Evolutionary conservation across 64 coral and sea anemone genomes (phyloP).

Genomic region (Acropora yongei): DNA sequence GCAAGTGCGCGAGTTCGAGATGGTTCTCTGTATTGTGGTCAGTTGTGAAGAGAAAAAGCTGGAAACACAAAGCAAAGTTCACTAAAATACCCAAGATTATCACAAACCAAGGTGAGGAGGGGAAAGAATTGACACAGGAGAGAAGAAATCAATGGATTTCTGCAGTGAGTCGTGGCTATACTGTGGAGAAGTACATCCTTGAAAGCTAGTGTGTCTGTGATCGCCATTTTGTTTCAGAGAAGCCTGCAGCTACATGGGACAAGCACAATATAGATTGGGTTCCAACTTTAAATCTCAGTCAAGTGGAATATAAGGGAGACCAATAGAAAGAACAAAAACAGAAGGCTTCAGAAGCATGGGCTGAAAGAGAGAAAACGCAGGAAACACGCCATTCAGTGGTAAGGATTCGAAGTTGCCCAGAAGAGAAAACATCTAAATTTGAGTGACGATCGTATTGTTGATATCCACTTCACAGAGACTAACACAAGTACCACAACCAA

Average conservation of each 20-base stretch:
- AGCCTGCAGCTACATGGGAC: slow-evolving; percentile 23
- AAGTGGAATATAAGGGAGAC: slow-evolving; percentile 5
- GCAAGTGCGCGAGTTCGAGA: neutral
- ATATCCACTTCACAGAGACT: slow-evolving; percentile 6
- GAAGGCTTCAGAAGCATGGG: neutral
- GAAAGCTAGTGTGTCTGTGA: neutral
- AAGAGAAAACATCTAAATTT: slow-evolving; percentile 20
- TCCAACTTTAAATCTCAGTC: slow-evolving; percentile 14
- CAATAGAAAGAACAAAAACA: slow-evolving; percentile 7
- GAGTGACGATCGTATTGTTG: neutral
- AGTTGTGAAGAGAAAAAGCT: slow-evolving; percentile 41
- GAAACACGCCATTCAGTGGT: neutral
- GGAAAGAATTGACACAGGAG: slow-evolving; percentile 35
- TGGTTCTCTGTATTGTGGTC: slow-evolving; percentile 53
- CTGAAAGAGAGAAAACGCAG: slow-evolving; percentile 25
- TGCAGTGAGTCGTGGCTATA: slow-evolving; percentile 6
- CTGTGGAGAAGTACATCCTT: neutral
- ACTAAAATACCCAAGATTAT: slow-evolving; percentile 39
- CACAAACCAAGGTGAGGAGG: slow-evolving; percentile 16
- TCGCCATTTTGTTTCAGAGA: neutral
- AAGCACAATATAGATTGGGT: slow-evolving; percentile 22
- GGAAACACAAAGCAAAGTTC: slow-evolving; percentile 18
- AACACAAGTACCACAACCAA: neutral
- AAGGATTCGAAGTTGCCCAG: slow-evolving; percentile 5
- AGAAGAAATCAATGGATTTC: slow-evolving; percentile 60